phyloP scores from a whole-genome alignment of 2,797 vertebrate genomes.

The Scleropages formosus region DNA sequence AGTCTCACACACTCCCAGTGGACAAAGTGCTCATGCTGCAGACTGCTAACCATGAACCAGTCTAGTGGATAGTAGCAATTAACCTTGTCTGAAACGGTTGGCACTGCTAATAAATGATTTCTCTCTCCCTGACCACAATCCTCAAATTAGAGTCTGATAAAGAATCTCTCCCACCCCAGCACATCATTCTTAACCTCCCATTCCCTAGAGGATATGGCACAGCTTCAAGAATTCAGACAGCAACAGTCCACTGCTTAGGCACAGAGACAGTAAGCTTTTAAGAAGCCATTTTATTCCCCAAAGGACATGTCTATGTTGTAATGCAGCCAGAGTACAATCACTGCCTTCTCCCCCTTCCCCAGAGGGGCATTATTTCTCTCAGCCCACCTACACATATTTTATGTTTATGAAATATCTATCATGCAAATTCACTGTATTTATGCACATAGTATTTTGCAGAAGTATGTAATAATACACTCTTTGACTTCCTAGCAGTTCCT shows the following conservation, averaged over 20 bases:
- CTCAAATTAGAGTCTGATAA: conserved; percentile 4
- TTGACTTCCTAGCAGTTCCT: neutral
- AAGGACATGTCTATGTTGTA: conserved; percentile 24
- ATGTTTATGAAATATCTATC: conserved; percentile 12
- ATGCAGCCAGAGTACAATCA: conserved; percentile 28
- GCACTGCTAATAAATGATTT: neutral
- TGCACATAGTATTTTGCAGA: conserved; percentile 12
- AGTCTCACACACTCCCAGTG: neutral
- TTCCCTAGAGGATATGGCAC: conserved; percentile 25
- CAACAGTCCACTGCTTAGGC: conserved; percentile 17
- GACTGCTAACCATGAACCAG: conserved; percentile 16
- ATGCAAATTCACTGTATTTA: neutral
- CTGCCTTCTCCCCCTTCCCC: conserved; percentile 17
- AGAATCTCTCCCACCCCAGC: conserved; percentile 12
- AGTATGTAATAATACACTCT: neutral
- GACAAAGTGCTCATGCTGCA: neutral
- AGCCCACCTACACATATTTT: neutral
- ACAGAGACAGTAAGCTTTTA: conserved; percentile 27
- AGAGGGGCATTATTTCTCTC: conserved; percentile 7
- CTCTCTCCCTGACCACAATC: conserved; percentile 5
- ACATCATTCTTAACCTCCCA: neutral
- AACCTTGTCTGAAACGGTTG: conserved; percentile 1
- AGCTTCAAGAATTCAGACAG: conserved; percentile 30
- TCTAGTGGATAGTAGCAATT: conserved; percentile 21
- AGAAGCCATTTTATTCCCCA: conserved; percentile 28